Evolutionary conservation across 2,797 vertebrate genomes (phyloP).

Genomic region (Myotis findleyi): DNA sequence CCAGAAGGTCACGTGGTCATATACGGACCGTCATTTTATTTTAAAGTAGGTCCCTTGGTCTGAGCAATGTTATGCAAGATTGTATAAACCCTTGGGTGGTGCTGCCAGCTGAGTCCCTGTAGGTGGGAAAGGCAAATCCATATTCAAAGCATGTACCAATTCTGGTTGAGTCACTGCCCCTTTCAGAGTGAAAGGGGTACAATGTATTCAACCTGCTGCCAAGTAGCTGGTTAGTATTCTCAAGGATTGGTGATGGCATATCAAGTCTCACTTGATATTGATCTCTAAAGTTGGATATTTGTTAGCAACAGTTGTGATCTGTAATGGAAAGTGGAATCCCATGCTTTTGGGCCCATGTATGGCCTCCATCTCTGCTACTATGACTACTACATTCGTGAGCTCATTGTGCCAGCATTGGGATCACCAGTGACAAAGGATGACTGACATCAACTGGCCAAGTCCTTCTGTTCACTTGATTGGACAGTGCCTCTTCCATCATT

Average conservation of each 20-base stretch:
- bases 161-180: neutral
- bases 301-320: neutral
- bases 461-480: neutral
- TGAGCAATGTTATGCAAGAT: neutral
- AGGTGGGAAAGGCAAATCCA: neutral
- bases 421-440: neutral
- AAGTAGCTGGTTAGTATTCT: neutral
- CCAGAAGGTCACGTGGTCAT: neutral
- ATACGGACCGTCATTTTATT: neutral
- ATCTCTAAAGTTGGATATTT: neutral
- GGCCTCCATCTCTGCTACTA: neutral
- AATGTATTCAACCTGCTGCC: neutral
- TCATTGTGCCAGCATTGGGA: neutral
- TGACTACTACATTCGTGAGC: neutral
- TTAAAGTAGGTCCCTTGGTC: neutral
- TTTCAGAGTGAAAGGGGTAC: neutral
- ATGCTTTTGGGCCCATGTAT: neutral
- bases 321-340: neutral
- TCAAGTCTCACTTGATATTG: neutral
- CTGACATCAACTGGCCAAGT: neutral
- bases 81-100: neutral
- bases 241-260: neutral
- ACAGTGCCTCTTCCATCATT: neutral
- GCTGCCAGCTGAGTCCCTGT: neutral
- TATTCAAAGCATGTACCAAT: neutral